Evolutionary conservation across 1,140 invertebrate species (phyloP).

Genomic region (Nixonia krombeini): DNA sequence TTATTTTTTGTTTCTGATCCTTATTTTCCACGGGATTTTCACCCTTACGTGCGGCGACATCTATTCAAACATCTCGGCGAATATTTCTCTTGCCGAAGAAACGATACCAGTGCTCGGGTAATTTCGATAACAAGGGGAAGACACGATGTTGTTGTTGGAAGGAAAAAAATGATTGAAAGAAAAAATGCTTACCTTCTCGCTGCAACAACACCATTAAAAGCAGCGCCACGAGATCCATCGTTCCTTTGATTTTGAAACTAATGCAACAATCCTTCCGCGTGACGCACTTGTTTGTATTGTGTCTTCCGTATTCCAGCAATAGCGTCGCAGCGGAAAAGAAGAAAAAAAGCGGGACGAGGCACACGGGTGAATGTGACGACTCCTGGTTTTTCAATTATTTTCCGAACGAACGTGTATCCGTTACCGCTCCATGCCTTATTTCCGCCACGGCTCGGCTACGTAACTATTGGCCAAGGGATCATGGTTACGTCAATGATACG

Average conservation of each 20-base stretch:
- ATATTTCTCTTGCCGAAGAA: too few relatives aligned
- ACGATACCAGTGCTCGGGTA: background rate
- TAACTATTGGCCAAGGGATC: too few relatives aligned
- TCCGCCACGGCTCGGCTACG: slow-evolving; percentile 12
- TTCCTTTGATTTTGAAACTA: slow-evolving; percentile 25
- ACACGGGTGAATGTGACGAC: slow-evolving; percentile 30
- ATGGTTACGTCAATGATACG: too few relatives aligned
- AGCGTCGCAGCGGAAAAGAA: slow-evolving; percentile 13
- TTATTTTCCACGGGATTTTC: too few relatives aligned
- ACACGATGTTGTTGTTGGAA: slow-evolving; percentile 14
- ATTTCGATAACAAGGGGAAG: slow-evolving; percentile 1
- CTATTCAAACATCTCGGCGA: too few relatives aligned
- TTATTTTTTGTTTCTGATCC: too few relatives aligned
- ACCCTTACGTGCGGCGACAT: too few relatives aligned
- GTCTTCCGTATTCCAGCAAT: slow-evolving; percentile 13
- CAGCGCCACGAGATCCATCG: slow-evolving; percentile 60
- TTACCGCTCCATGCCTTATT: slow-evolving; percentile 15
- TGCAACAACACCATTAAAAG: slow-evolving; percentile 55
- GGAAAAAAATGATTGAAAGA: slow-evolving; percentile 24
- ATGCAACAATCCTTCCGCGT: slow-evolving; percentile 23
- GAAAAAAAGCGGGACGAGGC: slow-evolving; percentile 10
- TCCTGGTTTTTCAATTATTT: slow-evolving; percentile 31
- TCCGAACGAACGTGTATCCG: slow-evolving; percentile 21
- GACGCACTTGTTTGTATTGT: slow-evolving; percentile 20
- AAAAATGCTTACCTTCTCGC: slow-evolving; percentile 55